Percentiles rank a stretch among this genome's conserved stretches.
Evolutionary conservation across 64 coral and sea anemone genomes (phyloP).

Genomic region (Acropora yongei): DNA sequence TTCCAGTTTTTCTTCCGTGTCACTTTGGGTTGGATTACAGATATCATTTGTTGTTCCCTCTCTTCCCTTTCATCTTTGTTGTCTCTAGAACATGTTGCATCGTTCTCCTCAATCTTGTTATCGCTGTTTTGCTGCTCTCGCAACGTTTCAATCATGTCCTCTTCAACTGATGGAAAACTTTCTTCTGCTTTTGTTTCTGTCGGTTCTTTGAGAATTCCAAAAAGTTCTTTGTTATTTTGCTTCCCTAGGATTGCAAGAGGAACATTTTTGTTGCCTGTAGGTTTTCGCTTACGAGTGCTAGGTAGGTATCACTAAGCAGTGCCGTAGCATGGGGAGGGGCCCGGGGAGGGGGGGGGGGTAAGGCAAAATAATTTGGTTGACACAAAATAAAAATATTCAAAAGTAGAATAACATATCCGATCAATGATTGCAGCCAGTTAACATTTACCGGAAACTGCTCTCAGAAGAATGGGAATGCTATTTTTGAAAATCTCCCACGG

Average conservation of each 20-base stretch:
- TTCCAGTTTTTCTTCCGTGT: constrained; percentile 49
- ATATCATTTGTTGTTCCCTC: neutral
- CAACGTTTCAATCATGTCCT: neutral
- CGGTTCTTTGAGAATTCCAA: neutral
- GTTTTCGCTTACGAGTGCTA: too few species aligned
- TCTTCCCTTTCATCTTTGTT: neutral
- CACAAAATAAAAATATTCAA: too few species aligned
- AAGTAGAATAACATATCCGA: too few species aligned
- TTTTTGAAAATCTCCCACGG: too few species aligned
- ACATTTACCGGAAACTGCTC: too few species aligned
- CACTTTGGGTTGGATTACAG: neutral
- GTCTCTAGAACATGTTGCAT: neutral
- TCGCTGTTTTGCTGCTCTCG: neutral
- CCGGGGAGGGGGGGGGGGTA: too few species aligned
- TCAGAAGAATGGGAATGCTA: too few species aligned
- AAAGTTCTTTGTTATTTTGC: constrained; percentile 12
- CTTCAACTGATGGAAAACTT: neutral
- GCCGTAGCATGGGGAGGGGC: too few species aligned
- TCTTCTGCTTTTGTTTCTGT: neutral
- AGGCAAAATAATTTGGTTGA: too few species aligned
- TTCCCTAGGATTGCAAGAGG: neutral
- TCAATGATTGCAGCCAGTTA: too few species aligned
- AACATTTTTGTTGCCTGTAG: neutral
- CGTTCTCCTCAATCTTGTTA: neutral
- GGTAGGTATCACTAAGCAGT: too few species aligned